Evolutionary conservation across 1,140 invertebrate species (phyloP), one percentile per base, ranked within the genome.

Genomic region (Radopholus similis): DNA sequence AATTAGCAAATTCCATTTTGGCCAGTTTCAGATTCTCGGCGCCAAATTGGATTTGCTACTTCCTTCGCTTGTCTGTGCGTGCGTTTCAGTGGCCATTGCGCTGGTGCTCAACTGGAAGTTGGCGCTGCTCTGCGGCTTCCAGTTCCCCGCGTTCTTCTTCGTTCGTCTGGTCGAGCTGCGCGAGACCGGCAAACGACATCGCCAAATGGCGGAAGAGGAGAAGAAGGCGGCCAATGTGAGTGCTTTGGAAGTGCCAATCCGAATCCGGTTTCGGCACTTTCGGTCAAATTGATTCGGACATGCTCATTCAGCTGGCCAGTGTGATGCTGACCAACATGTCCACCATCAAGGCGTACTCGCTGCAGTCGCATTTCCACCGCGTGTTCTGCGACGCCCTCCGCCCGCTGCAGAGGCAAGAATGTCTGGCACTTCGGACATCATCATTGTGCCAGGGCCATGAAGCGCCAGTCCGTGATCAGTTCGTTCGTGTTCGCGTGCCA

Each of bases 401-500:
- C 38, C 78, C 78, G 30, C 47, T 79, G 11, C 38, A 74, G 64
- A 77, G n/a, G n/a, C n/a, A n/a, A n/a, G n/a, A n/a, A n/a, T n/a
- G n/a, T n/a, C n/a, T n/a, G n/a, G n/a, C n/a, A n/a, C n/a, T n/a
- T n/a, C n/a, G n/a, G n/a, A n/a, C n/a, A n/a, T n/a, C n/a, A n/a
- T n/a, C n/a, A n/a, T n/a, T n/a, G n/a, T n/a, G n/a, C n/a, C n/a
- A n/a, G 60, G 76, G 77, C 80, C 11, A 80, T 80, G 78, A 64
- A 72, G 47, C 51, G 75, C 9, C 78, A 80, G 66, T 80, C 78
- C 0, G 18, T 59, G 15, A 66, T 80, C n/a, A 70, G 68, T 34
- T 71, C 78, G 5, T 80, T 80, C 57, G 78, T 80, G n/a, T 80
- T 80, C 40, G 79, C 78, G 4, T 80, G 74, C 38, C 78, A 80